Conservation (phyloP, 1,140 invertebrate genomes). For the Drosophila guanche region DNA sequence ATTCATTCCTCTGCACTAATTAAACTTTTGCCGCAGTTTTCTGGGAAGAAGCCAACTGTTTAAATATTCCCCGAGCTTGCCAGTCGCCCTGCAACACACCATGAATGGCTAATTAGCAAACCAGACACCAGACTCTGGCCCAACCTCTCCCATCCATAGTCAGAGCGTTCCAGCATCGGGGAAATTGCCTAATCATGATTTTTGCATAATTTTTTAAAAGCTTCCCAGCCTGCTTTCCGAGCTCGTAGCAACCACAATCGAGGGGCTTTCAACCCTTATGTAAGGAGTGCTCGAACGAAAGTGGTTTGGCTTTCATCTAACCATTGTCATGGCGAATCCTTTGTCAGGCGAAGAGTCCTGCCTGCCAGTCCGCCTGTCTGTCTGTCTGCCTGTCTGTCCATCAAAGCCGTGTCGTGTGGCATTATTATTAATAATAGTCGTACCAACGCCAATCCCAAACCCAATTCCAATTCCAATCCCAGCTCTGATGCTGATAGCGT, state of each 20-base stretch:
- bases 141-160: constrained; percentile 27
- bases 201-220: constrained; percentile 77
- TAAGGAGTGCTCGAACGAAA: constrained; percentile 48
- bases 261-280: constrained; percentile 48
- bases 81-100: constrained; percentile 11
- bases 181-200: constrained; percentile 74
- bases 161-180: constrained; percentile 20
- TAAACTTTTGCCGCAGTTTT: constrained; percentile 40
- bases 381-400: constrained; percentile 34
- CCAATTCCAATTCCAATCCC: constrained; percentile 34
- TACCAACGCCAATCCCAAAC: constrained; percentile 23
- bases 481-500: constrained; percentile 27
- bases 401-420: constrained; percentile 46
- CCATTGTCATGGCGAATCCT: constrained; percentile 29
- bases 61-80: constrained; percentile 45
- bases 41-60: constrained; percentile 47
- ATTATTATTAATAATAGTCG: constrained; percentile 61
- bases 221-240: constrained; percentile 27
- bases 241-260: constrained; percentile 36
- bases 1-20: constrained; percentile 42
- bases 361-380: too few species aligned
- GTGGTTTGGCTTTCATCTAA: constrained; percentile 23
- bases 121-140: constrained; percentile 19
- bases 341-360: constrained; percentile 18
- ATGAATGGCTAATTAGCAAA: constrained; percentile 70